Percentiles rank a stretch among this genome's conserved stretches.
Evolutionary conservation across 2,113 vertebrate genomes (phyloP).

Genomic region (Urocolius indicus): DNA sequence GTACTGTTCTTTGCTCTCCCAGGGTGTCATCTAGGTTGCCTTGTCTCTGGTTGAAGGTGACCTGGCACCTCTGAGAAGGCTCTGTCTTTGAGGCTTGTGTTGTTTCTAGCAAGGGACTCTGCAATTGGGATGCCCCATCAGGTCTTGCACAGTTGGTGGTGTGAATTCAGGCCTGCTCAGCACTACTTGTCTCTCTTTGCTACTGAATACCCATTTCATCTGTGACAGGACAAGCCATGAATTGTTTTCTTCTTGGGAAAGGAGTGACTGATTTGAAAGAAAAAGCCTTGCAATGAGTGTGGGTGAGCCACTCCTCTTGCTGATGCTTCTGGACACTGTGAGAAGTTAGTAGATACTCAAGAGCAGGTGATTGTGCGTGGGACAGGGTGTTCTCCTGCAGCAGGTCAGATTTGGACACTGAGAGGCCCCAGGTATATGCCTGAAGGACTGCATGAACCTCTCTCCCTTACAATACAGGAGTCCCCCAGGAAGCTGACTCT

Average conservation of each 20-base stretch:
- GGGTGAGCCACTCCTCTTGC: not conserved
- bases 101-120: not conserved
- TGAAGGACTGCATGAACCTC: not conserved
- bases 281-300: not conserved
- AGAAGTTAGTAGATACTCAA: not conserved
- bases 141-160: not conserved
- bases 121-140: not conserved
- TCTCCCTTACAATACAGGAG: not conserved
- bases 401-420: not conserved
- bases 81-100: not conserved
- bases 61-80: not conserved
- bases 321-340: not conserved
- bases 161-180: not conserved
- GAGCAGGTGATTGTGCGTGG: not conserved
- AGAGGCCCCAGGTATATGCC: not conserved
- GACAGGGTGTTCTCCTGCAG: not conserved
- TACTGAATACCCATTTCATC: not conserved
- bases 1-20: fast-evolving
- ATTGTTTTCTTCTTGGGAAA: not conserved
- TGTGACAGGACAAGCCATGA: not conserved
- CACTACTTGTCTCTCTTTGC: not conserved
- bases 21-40: not conserved
- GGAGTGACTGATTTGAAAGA: not conserved
- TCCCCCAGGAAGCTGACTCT: not conserved
- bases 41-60: not conserved